Base-by-base conservation (phyloP, 2,888 invertebrate species). In the Glaucopsyche alexis region DNA sequence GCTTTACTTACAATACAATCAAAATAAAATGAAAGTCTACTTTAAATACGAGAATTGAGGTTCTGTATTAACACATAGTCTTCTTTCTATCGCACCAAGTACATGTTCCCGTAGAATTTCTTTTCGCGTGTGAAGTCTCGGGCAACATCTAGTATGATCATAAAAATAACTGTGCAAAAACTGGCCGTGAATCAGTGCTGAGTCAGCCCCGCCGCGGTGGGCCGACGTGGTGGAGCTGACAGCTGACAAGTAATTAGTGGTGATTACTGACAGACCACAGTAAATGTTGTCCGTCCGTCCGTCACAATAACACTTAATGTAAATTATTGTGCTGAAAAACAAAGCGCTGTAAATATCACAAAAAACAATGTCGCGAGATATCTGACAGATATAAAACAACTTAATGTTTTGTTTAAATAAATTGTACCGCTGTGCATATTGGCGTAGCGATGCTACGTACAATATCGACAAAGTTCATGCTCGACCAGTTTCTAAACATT, bases 211-310 rank as follows among this genome's bases (percentile, higher is more conserved):
- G 9, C 16, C 16, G 52, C n/a, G 52, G 52, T 52, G 52, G 52
- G 52, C 52, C 8, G 52, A n/a, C 16, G 16, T 42, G 52, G 16
- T 7, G 7, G 16, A n/a, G 7, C 50, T 0, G 52, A 3, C 52
- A 16, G 0, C n/a, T 16, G 52, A 52, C 52, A 52, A 52, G 52
- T 52, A 16, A 52, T 52, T 52, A 52, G 52, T 50, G 50, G 7
- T 50, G 14, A n/a, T n/a, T n/a, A n/a, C n/a, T n/a, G n/a, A n/a
- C n/a, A n/a, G n/a, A n/a, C n/a, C n/a, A 50, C 52, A 16, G 52
- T 52, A 52, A 52, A 52, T 52, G 52, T 52, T 14, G n/a, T 50
- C 52, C 16, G 52, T 52, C 52, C 50, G n/a, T 50, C 52, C 16
- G 52, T 52, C 52, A 52, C 50, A 52, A 52, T 52, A n/a, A 50